Conservation (phyloP, 2,888 invertebrate genomes). For the Neocrepidodera transversa region DNA sequence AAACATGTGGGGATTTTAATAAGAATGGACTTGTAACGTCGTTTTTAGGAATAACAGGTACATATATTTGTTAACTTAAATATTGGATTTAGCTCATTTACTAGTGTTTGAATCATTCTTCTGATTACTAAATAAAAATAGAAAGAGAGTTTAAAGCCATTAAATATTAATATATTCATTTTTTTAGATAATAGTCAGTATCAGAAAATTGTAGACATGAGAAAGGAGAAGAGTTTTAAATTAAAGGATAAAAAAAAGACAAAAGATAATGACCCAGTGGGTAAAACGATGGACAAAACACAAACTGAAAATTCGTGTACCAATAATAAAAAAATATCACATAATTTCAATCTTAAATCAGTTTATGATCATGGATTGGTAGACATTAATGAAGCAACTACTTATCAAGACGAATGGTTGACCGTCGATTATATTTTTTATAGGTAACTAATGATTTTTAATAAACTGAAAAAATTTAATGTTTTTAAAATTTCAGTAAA, state of each 20-base stretch:
- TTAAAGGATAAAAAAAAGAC: conserved; percentile 26
- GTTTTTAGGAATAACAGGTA: conserved; percentile 62
- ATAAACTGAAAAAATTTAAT: conserved; percentile 8
- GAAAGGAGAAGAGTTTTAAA: conserved; percentile 53
- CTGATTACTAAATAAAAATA: no score
- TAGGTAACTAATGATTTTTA: conserved; percentile 60
- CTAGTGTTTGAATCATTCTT: not conserved
- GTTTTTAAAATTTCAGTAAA: conserved; percentile 44
- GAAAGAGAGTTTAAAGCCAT: no score
- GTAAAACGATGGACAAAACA: not conserved
- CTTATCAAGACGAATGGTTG: conserved; percentile 77
- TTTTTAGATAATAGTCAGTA: conserved; percentile 56
- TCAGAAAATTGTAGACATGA: conserved; percentile 46
- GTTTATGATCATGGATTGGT: conserved; percentile 68
- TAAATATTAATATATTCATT: no score
- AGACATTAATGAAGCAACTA: conserved; percentile 71
- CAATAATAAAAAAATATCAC: conserved; percentile 61
- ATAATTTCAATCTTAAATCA: conserved; percentile 72
- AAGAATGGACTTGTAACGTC: conserved; percentile 52
- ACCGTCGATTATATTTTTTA: conserved; percentile 94
- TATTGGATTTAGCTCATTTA: not conserved
- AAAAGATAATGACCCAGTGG: not conserved
- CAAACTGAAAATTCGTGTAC: not conserved
- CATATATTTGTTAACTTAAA: not conserved
- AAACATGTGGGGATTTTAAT: conserved; percentile 32